Base-by-base conservation (phyloP, 2,888 invertebrate species). In the Nomada ruficornis region DNA sequence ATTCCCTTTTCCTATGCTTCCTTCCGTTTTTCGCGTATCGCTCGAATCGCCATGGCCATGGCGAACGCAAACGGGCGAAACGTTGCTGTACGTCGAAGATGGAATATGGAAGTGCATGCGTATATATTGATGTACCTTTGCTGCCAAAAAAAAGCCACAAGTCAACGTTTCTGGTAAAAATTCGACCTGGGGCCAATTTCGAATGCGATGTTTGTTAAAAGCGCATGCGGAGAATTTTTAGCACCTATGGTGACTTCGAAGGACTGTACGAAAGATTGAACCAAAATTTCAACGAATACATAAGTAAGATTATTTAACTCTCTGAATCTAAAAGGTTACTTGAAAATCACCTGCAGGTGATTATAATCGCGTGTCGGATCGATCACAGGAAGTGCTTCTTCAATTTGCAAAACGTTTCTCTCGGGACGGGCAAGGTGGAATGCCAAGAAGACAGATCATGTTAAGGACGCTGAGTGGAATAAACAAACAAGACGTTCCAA, bases 391-490 rank as follows among this genome's bases (percentile, higher is more conserved):
- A 80, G 74, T 64, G 83, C 77, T 80, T 62, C 74, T 76, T 65
- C 78, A 79, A 78, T 83, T 83, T 83, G 78, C 83, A 78, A 79
- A 79, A 71, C 71, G 79, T 55, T 83, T 23, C 64, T 52, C 82
- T 64, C 52, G 57, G 65, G 67, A 80, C 54, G 64, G 68, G 55
- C 75, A 72, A 83, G 77, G 68, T 82, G 78, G 85, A 86, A 86
- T 80, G 80, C 76, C 83, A 78, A 85, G 85, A 77, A 80, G 82
- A 79, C 87, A 79, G 87, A 88, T 88, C 87, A 88, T 88, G 88
- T 88, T 88, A 88, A 88, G 85, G 83, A 86, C 82, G 82, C 82
- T 79, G 87, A 88, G 87, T 80, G 80, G 83, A 83, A 88, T 88
- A 88, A 88, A 88, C 88, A 88, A 88, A 88, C 88, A 88, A 87